Evolutionary conservation across 2,113 vertebrate genomes (phyloP), one percentile per base, ranked within the genome.

Genomic region (Brachyhypopomus gauderio): DNA sequence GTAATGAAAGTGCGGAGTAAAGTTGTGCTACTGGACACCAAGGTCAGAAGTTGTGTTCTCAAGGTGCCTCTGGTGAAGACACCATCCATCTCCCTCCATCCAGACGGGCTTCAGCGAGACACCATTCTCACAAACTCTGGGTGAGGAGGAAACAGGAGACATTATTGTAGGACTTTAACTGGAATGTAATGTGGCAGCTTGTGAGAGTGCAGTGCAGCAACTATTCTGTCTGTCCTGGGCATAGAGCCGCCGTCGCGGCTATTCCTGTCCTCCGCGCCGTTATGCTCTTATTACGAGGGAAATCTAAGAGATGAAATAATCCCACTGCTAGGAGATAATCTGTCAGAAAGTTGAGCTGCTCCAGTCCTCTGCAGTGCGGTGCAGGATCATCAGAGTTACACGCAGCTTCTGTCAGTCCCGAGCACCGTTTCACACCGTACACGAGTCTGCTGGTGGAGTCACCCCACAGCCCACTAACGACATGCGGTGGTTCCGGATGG

Each of bases 121-220:
- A 98, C 98, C 97, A 98, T 98, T 86, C 96, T 93, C 82, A 98
- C 97, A 89, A 98, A 98, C 87, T 98, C 97, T 98, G 93, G 81
- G 81, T 63, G 84, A 77, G 63, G 64, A 86, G 41, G 17, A 85
- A 78, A 27, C 59, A 72, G 64, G 45, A 81, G 19, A 6, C 71
- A 2, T 59, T 14, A 45, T 5, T 45, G 41, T 11, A 45, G 41
- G 5, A 6, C 41, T 45, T 6, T 45, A 45, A 45, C 6, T 45
- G 45, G 12, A 52, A 52, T 52, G 45, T 12, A 52, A 52, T 11
- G 20, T 19, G 9, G 4, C 58, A 60, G 19, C 19, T 60, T 60
- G 3, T 4, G 56, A 58, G 14, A 19, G 58, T n/a, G 20, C 17
- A 14, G 9, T 14, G 17, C 5, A 55, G 17, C 17, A 55, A 55